Percentiles rank a stretch among this genome's conserved stretches.
Evolutionary conservation across 2,113 vertebrate species (phyloP).

Genomic region (Oostethus manadensis): DNA sequence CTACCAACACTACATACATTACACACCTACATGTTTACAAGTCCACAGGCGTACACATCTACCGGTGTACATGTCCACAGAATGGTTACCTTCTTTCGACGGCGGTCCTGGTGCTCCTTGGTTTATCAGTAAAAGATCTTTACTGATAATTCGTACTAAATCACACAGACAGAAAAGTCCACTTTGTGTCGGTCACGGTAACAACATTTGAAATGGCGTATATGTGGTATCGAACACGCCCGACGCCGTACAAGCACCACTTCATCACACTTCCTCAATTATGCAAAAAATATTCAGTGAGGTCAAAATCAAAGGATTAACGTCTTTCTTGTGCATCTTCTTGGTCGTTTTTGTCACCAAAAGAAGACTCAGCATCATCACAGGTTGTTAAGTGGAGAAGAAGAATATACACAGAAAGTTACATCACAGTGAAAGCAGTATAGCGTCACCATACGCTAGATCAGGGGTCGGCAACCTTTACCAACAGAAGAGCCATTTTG

Average conservation of each 20-base stretch:
- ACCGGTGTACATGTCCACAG: neutral
- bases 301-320: too few species aligned
- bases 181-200: neutral
- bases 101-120: constrained; percentile 46
- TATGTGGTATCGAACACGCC: neutral
- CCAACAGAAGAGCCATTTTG: too few species aligned
- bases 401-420: too few species aligned
- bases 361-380: too few species aligned
- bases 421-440: too few species aligned
- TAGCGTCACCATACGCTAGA: too few species aligned
- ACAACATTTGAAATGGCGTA: neutral
- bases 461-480: too few species aligned
- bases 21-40: neutral
- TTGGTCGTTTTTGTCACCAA: too few species aligned
- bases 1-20: too few species aligned
- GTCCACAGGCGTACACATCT: neutral
- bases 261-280: neutral
- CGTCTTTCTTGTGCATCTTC: too few species aligned
- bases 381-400: too few species aligned
- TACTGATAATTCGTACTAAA: constrained; percentile 62
- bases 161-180: constrained; percentile 36
- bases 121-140: constrained; percentile 40
- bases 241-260: neutral
- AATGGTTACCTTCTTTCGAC: constrained; percentile 62
- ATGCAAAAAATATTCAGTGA: too few species aligned